These are phyloP conservation scores for Cheilosia scutellata DNA, from an alignment of 2,888 invertebrate genomes.

Conservation along the genomic window DNA sequence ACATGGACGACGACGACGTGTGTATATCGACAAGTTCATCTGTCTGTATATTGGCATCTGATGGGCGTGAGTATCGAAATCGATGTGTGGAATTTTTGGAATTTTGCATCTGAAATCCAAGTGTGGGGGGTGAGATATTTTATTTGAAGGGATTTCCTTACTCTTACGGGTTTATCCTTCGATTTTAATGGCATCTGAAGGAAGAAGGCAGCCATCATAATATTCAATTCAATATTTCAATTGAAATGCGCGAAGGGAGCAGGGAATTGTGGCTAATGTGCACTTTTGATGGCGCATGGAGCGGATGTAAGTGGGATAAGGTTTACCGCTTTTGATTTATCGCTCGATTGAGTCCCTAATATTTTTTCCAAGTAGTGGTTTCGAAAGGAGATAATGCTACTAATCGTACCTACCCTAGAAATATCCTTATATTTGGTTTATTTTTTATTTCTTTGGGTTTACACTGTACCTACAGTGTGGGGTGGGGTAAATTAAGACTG, in stretches of 20 bases:
- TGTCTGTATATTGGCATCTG: neutral
- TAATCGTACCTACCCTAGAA: conserved; percentile 14
- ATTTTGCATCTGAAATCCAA: conserved; percentile 6
- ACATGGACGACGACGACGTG: too few relatives aligned
- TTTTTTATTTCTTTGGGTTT: too few relatives aligned
- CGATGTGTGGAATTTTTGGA: neutral
- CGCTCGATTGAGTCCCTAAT: conserved; percentile 60
- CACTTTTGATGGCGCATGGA: conserved; percentile 25
- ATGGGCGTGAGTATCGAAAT: neutral
- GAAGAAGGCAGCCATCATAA: conserved; percentile 35
- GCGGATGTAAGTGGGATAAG: conserved; percentile 66
- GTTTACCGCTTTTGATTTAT: conserved; percentile 64
- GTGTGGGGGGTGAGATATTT: conserved; percentile 14
- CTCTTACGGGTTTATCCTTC: conserved; percentile 45
- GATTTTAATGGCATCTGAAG: conserved; percentile 47
- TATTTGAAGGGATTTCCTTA: conserved; percentile 34
- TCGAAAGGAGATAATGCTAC: conserved; percentile 30
- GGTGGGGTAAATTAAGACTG: too few relatives aligned
- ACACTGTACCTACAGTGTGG: too few relatives aligned
- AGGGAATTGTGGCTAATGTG: conserved; percentile 43
- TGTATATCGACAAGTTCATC: neutral
- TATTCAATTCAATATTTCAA: conserved; percentile 44
- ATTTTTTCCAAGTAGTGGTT: conserved; percentile 38
- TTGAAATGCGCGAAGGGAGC: neutral
- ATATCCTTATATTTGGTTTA: too few relatives aligned